A percentile compares a stretch with the other conserved stretches of the same genome.
These are phyloP conservation scores for Prolemur simus DNA, from an alignment of 2,113 vertebrate genomes.

Conservation along the genomic window DNA sequence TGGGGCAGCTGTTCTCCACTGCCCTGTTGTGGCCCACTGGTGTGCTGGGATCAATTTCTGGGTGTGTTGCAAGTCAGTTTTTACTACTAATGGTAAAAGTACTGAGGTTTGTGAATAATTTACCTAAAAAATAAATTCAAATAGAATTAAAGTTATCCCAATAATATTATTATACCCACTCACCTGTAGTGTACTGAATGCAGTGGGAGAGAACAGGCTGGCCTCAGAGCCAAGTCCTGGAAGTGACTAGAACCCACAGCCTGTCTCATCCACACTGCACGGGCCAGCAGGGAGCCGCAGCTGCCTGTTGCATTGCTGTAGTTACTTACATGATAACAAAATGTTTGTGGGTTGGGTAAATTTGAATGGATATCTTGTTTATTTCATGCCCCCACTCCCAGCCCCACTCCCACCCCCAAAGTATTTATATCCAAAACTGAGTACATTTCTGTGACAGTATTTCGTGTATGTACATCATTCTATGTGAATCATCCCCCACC, in stretches of 20 bases:
- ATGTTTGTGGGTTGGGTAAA: background rate
- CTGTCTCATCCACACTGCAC: fast-evolving
- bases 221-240: background rate
- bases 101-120: background rate
- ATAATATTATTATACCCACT: background rate
- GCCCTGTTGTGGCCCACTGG: too few relatives aligned
- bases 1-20: background rate
- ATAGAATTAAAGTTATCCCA: background rate
- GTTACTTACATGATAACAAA: fast-evolving
- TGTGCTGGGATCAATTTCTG: background rate
- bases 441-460: background rate
- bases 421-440: background rate
- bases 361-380: background rate
- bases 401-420: too few relatives aligned
- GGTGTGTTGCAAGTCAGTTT: background rate
- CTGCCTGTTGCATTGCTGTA: fast-evolving
- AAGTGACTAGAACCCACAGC: background rate
- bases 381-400: background rate
- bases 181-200: background rate
- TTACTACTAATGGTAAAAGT: background rate
- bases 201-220: background rate
- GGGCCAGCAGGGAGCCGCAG: background rate
- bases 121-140: background rate
- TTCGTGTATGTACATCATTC: background rate
- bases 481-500: background rate